A percentile compares a stretch with the other conserved stretches of the same genome.
These are phyloP conservation scores for Etheostoma spectabile DNA, from an alignment of 2,113 vertebrate genomes.

Conservation along the genomic window DNA sequence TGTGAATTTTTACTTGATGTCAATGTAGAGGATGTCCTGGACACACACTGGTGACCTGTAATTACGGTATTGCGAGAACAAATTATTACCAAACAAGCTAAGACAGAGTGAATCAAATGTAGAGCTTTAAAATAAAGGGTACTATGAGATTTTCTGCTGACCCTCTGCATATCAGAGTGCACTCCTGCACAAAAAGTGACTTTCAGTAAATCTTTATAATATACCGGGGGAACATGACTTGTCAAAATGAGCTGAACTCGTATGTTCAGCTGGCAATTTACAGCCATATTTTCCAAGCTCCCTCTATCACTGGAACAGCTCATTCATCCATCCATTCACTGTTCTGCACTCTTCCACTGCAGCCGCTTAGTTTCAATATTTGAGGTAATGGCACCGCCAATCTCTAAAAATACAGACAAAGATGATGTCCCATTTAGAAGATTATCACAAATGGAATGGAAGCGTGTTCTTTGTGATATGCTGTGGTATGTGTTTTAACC, in stretches of 20 bases:
- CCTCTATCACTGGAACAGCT: constrained; percentile 3
- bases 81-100: background rate
- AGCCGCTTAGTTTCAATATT: background rate
- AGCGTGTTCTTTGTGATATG: background rate
- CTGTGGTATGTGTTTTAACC: background rate
- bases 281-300: constrained; percentile 15
- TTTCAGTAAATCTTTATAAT: constrained; percentile 20
- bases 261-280: constrained; percentile 21
- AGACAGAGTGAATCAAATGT: background rate
- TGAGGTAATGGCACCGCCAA: background rate
- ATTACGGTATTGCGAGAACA: background rate
- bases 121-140: background rate
- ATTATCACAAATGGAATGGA: background rate
- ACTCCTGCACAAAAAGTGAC: constrained; percentile 13
- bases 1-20: background rate
- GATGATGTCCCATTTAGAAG: too few species aligned
- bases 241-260: constrained; percentile 16
- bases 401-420: background rate
- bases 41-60: constrained; percentile 1
- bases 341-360: background rate
- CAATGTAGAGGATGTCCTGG: background rate
- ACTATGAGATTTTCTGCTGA: constrained; percentile 6
- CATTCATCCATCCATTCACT: background rate
- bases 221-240: constrained; percentile 9
- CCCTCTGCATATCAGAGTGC: background rate